Conservation (phyloP, 2,797 vertebrate genomes). For the Eutrigla gurnardus region DNA sequence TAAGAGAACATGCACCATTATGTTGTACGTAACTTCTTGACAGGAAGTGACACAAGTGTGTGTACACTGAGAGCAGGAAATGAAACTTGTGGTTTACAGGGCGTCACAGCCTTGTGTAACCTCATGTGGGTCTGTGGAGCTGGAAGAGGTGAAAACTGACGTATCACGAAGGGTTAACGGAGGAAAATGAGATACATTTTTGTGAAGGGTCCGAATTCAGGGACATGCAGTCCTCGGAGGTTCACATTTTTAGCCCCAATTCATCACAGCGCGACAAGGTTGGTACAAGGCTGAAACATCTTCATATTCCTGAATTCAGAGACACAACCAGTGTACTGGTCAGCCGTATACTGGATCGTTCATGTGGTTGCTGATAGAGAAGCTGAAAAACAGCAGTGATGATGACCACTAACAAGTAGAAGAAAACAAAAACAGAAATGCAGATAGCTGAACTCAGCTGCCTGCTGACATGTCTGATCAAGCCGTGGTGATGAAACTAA, state of each 20-base stretch:
- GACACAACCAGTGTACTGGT: neutral
- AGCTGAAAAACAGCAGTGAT: too few species aligned
- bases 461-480: constrained; percentile 53
- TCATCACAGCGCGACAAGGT: neutral
- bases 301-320: neutral
- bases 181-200: neutral
- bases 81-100: constrained; percentile 67
- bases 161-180: neutral
- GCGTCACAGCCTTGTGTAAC: constrained; percentile 52
- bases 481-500: constrained; percentile 22
- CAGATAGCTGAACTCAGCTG: constrained; percentile 11
- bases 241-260: neutral
- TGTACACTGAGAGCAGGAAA: constrained; percentile 79
- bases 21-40: constrained; percentile 35
- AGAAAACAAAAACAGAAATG: neutral
- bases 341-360: neutral
- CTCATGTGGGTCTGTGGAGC: neutral
- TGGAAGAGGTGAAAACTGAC: neutral
- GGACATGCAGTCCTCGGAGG: neutral
- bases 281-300: neutral
- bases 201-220: neutral
- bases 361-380: neutral
- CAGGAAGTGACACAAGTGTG: constrained; percentile 82
- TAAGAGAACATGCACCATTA: constrained; percentile 4
- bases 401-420: neutral